Evolutionary conservation across 1,140 invertebrate genomes (phyloP).

Genomic region (Cardiocondyla obscurior): DNA sequence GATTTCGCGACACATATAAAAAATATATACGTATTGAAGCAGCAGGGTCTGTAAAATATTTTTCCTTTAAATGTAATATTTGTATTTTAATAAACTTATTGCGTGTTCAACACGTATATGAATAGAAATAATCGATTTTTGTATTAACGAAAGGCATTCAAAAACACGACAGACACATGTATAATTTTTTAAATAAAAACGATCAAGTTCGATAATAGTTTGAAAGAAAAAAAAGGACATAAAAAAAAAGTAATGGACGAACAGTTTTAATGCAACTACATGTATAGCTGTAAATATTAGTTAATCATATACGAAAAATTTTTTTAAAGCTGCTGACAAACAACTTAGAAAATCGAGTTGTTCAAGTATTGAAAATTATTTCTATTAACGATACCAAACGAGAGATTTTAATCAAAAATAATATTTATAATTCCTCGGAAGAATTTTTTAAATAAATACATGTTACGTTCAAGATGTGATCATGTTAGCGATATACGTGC

Average conservation of each 20-base stretch:
- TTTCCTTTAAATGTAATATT: constrained; percentile 70
- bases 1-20: neutral
- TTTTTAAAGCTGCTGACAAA: neutral
- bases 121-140: neutral
- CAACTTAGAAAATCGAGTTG: neutral
- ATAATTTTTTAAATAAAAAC: neutral
- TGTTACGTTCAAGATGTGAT: neutral
- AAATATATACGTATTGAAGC: neutral
- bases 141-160: neutral
- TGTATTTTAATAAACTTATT: constrained; percentile 76
- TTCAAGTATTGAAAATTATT: neutral
- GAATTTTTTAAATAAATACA: neutral
- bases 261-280: neutral
- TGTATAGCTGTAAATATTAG: neutral
- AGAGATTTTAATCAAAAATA: neutral
- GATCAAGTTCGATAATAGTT: neutral
- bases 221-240: neutral
- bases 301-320: too few species aligned
- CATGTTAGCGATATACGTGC: neutral
- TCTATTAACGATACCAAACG: neutral
- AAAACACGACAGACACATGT: neutral
- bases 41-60: constrained; percentile 52
- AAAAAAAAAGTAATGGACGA: too few species aligned
- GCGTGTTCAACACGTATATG: constrained; percentile 60
- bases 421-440: neutral